phyloP scores from a whole-genome alignment of 2,797 vertebrate species.

The Micromesistius poutassou region DNA sequence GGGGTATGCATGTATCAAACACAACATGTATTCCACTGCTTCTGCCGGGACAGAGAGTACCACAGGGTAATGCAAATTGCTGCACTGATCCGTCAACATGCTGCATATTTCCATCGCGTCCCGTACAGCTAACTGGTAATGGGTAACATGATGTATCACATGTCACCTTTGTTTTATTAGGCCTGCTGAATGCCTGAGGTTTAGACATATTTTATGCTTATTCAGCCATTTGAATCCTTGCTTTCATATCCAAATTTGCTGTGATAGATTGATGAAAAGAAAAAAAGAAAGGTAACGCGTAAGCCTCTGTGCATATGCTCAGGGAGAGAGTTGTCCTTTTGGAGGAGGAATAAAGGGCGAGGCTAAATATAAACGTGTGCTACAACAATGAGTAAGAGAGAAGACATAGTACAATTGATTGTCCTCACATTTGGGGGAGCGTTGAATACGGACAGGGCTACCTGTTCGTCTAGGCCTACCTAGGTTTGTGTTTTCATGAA shows the following conservation, averaged over 20 bases:
- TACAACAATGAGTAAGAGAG: not conserved
- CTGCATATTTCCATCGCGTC: constrained; percentile 61
- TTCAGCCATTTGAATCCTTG: constrained; percentile 91
- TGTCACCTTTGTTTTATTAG: constrained; percentile 83
- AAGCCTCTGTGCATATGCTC: constrained; percentile 71
- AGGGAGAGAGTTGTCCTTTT: constrained; percentile 26
- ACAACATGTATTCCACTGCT: constrained; percentile 14
- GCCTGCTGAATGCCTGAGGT: constrained; percentile 77
- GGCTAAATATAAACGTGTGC: constrained; percentile 5
- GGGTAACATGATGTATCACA: constrained; percentile 87
- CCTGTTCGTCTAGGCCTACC: not conserved
- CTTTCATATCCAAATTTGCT: constrained; percentile 90
- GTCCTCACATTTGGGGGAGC: not conserved
- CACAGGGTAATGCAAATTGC: constrained; percentile 58
- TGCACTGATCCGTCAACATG: constrained; percentile 64
- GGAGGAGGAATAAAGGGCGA: constrained; percentile 31
- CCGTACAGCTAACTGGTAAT: constrained; percentile 71
- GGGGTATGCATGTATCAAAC: not conserved
- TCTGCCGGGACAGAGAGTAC: constrained; percentile 51
- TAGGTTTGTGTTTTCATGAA: not conserved
- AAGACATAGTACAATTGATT: not conserved
- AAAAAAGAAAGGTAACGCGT: constrained; percentile 46
- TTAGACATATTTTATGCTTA: constrained; percentile 87
- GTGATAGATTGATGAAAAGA: constrained; percentile 82
- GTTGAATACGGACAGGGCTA: not conserved